phyloP scores from a whole-genome alignment of 2,797 vertebrate genomes.

The Poecilia picta region DNA sequence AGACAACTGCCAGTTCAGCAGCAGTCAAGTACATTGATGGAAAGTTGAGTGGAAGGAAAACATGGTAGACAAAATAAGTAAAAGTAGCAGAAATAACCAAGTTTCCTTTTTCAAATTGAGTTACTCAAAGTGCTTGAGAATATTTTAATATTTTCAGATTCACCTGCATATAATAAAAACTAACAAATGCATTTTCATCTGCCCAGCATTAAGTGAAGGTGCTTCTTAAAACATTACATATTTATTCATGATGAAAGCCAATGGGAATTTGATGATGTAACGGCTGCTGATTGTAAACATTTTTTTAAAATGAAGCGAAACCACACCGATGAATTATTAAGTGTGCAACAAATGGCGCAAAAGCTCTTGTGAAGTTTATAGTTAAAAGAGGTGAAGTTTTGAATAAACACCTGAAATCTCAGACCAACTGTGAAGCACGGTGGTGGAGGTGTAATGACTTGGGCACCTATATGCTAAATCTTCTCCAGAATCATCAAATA shows the following conservation, averaged over 20 bases:
- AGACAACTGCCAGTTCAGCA: neutral
- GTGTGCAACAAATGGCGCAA: neutral
- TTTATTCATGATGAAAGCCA: no score
- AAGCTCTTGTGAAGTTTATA: neutral
- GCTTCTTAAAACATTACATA: no score
- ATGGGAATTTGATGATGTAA: no score
- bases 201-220: neutral
- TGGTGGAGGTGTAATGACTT: neutral
- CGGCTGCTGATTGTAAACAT: no score
- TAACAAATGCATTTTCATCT: neutral
- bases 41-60: neutral
- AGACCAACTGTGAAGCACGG: no score
- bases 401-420: neutral
- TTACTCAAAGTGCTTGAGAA: neutral
- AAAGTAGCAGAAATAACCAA: neutral
- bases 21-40: neutral
- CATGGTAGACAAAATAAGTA: neutral
- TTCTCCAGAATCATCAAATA: neutral
- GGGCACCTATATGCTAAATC: neutral
- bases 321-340: no score
- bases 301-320: no score
- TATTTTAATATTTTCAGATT: neutral
- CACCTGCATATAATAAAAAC: neutral
- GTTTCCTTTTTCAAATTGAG: neutral
- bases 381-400: neutral